Base-by-base conservation (phyloP, 92 coral and sea anemone species). In the Ricordea florida region DNA sequence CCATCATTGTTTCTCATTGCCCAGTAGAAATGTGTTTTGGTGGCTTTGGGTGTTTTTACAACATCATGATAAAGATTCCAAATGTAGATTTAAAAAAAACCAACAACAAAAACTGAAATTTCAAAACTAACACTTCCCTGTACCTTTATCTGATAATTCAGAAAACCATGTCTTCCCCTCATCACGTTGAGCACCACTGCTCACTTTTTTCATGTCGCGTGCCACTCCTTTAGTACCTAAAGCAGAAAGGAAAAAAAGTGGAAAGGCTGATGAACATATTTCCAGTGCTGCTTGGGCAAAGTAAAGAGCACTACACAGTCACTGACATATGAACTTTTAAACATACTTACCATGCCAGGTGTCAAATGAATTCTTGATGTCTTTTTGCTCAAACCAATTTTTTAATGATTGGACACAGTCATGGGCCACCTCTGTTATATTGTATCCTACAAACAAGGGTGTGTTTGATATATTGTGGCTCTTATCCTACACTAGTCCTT, bases 1-100 rank as follows among this genome's bases (percentile, higher is more conserved):
- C 84, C 78, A 34, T 67, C 77, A 67, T 78, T 57, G 62, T 78
- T 67, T 23, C 38, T 6, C 71, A 56, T 66, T 11, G 84, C 84
- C 55, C 57, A 56, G 37, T 78, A 67, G 30, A 57, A 78, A 27
- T 78, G 84, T 5, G 84, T 78, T 29, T 78, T 78, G 38, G 70
- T 78, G 57, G 68, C 51, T 55, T 78, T 78, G 11, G 57, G 76
- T 67, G 68, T 10, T 64, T 56, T 37, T 14, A 6, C 44, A 28
- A 30, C 26, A 28, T n/a, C 1, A 20, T 0, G 8, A 65, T 18
- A 17, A 47, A 51, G 58, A 0, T 6, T 32, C 29, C 3, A 50
- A n/a, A 50, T 25, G 28, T 48, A 0, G 25, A 22, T 17, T 48
- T 22, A 20, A 23, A 18, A 1, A 47, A 9, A 20, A 33, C 24